Evolutionary conservation across 2,888 invertebrate species (phyloP).

Genomic region (Smittia aterrima): DNA sequence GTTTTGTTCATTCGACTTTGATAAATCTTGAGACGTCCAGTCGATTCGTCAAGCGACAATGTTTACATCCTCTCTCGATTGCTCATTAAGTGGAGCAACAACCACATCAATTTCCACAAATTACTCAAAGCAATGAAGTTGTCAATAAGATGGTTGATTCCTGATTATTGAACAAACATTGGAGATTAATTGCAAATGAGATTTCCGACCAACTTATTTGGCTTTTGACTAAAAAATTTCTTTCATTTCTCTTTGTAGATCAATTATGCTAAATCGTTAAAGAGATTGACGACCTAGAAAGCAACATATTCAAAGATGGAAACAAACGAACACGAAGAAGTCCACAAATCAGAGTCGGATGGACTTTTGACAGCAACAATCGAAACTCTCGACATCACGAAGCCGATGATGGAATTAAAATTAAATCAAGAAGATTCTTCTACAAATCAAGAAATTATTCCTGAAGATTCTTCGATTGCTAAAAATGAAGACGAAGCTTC

Average conservation of each 20-base stretch:
- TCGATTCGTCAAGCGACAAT: neutral
- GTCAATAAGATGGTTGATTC: neutral
- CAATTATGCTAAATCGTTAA: conserved; percentile 12
- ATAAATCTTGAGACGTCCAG: neutral
- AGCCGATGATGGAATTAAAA: neutral
- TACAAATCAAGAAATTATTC: neutral
- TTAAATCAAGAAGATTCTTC: neutral
- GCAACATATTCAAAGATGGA: conserved; percentile 21
- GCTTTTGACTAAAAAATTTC: neutral
- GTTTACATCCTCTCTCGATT: neutral
- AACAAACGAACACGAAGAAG: conserved; percentile 19
- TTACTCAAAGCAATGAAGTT: neutral
- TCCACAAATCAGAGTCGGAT: conserved; percentile 6
- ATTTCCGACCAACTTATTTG: neutral
- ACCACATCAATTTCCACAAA: too few species aligned
- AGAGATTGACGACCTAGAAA: neutral
- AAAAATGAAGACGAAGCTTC: neutral
- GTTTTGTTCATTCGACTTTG: neutral
- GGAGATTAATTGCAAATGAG: neutral
- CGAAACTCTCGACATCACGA: neutral
- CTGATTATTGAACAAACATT: neutral
- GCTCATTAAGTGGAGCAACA: neutral
- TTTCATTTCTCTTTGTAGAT: conserved; percentile 15
- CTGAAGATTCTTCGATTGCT: neutral
- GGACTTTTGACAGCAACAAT: conserved; percentile 8